These are phyloP conservation scores for Pseudorasbora parva DNA, from an alignment of 2,113 vertebrate genomes.

Conservation along the genomic window DNA sequence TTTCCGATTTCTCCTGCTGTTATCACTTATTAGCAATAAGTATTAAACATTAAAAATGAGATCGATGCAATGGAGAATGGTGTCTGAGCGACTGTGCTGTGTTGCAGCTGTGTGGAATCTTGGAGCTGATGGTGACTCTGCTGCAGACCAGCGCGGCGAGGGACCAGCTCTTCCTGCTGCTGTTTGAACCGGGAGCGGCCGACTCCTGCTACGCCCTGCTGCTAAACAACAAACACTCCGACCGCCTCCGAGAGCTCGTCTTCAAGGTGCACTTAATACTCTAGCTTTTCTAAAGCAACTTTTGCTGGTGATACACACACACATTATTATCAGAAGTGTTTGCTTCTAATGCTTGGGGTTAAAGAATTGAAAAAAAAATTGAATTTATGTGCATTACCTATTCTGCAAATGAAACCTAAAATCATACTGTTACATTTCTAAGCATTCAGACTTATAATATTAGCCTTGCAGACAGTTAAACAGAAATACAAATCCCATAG, in stretches of 20 bases:
- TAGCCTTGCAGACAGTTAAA: too few species aligned
- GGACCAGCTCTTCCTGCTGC: constrained; percentile 93
- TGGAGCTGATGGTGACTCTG: constrained; percentile 86
- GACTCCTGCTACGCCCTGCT: constrained; percentile 93
- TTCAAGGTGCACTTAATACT: constrained; percentile 84
- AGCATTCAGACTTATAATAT: too few species aligned
- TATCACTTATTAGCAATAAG: constrained; percentile 6
- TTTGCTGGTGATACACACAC: too few species aligned
- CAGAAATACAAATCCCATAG: too few species aligned
- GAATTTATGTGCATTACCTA: too few species aligned
- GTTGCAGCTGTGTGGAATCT: constrained; percentile 82
- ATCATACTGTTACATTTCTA: too few species aligned
- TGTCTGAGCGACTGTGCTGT: not conserved
- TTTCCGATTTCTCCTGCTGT: not conserved
- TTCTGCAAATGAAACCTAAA: too few species aligned
- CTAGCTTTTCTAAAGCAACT: not conserved
- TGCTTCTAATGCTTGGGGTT: too few species aligned
- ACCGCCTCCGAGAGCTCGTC: constrained; percentile 88
- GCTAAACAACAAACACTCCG: constrained; percentile 89
- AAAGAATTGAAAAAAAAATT: too few species aligned
- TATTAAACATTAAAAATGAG: not conserved
- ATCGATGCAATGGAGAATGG: too few species aligned
- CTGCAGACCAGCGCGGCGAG: constrained; percentile 86
- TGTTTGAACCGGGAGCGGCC: constrained; percentile 91
- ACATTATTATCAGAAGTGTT: too few species aligned